Conservation (phyloP, 2,113 vertebrate genomes). For the Pachypanchax playfairii region DNA sequence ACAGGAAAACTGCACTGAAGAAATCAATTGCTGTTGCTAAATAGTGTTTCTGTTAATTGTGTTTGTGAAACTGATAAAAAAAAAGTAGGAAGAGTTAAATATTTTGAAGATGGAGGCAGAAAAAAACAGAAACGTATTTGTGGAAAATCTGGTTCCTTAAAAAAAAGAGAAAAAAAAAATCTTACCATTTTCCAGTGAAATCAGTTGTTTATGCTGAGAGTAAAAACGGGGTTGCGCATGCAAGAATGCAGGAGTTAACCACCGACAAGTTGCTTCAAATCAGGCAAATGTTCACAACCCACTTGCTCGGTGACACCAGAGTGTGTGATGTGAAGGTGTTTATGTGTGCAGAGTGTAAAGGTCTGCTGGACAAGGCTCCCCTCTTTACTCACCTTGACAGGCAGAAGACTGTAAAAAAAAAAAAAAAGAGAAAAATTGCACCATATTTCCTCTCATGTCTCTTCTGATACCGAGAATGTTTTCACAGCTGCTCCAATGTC, state of each 20-base stretch:
- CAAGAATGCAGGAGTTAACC: slow-evolving; percentile 12
- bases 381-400: slow-evolving; percentile 63
- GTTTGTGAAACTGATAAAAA: neutral
- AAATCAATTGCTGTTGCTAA: slow-evolving; percentile 14
- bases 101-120: neutral
- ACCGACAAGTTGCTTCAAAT: slow-evolving; percentile 34
- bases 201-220: slow-evolving; percentile 31
- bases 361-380: slow-evolving; percentile 53
- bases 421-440: no score
- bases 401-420: slow-evolving; percentile 54
- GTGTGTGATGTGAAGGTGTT: slow-evolving; percentile 14
- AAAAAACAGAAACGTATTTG: neutral
- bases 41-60: slow-evolving; percentile 6
- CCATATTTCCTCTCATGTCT: slow-evolving; percentile 66
- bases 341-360: slow-evolving; percentile 45
- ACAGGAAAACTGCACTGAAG: slow-evolving; percentile 13
- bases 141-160: neutral
- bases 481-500: slow-evolving; percentile 64
- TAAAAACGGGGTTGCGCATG: slow-evolving; percentile 39
- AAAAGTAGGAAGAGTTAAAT: neutral
- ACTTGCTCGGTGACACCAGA: slow-evolving; percentile 34
- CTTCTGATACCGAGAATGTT: slow-evolving; percentile 63
- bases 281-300: slow-evolving; percentile 48
- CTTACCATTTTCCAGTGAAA: slow-evolving; percentile 15
- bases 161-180: slow-evolving; percentile 7